Evolutionary conservation across 2,797 vertebrate genomes (phyloP).

Genomic region (Naso thynnoides): DNA sequence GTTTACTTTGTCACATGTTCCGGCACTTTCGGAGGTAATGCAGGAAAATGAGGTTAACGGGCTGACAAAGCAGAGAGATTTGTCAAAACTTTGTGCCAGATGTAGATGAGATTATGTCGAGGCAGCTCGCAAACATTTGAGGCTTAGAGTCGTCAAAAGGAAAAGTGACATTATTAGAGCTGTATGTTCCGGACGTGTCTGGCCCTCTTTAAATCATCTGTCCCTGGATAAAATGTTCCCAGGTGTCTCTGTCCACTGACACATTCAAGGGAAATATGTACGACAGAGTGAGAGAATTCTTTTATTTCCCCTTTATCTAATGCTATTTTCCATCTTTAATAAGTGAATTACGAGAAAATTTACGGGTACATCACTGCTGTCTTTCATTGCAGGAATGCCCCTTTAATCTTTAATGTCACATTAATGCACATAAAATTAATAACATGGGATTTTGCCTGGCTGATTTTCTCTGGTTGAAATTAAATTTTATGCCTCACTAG

Average conservation of each 20-base stretch:
- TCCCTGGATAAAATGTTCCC: slow-evolving; percentile 19
- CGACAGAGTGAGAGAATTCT: neutral
- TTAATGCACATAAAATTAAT: slow-evolving; percentile 5
- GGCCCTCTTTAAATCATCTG: slow-evolving; percentile 3
- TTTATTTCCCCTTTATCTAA: neutral
- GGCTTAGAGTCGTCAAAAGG: slow-evolving; percentile 39
- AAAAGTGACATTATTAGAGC: slow-evolving; percentile 42
- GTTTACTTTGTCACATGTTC: slow-evolving; percentile 49
- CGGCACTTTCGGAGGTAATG: slow-evolving; percentile 31
- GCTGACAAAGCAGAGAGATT: slow-evolving; percentile 42
- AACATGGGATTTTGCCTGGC: neutral
- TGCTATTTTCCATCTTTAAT: neutral
- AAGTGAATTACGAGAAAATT: neutral
- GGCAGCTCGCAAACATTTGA: slow-evolving; percentile 19
- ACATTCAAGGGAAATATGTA: neutral
- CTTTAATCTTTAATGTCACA: slow-evolving; percentile 20
- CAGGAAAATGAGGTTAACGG: slow-evolving; percentile 59
- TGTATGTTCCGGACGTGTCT: slow-evolving; percentile 12
- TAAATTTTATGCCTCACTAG: slow-evolving; percentile 11
- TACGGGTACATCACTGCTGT: neutral
- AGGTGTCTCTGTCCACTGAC: slow-evolving; percentile 13
- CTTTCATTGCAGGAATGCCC: slow-evolving; percentile 8
- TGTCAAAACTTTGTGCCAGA: slow-evolving; percentile 62
- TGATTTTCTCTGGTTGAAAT: slow-evolving; percentile 25
- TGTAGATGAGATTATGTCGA: slow-evolving; percentile 57